Conservation (phyloP, 2,113 vertebrate genomes). For the Rhinolophus sinicus region DNA sequence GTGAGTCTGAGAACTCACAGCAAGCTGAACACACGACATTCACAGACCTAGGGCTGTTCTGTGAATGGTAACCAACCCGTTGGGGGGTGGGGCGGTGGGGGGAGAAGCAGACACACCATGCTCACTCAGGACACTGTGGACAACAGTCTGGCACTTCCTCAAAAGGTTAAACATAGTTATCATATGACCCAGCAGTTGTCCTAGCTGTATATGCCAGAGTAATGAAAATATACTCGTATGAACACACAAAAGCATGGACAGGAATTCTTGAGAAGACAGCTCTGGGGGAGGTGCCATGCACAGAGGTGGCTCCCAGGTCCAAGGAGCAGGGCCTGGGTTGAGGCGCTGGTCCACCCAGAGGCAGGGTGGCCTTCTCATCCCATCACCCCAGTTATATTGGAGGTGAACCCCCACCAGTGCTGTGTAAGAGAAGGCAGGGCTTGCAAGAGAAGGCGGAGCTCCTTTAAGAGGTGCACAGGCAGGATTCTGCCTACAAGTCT, state of each 20-base stretch:
- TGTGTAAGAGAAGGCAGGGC: not conserved
- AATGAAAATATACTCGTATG: not conserved
- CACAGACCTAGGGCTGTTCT: not conserved
- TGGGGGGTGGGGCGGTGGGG: too few relatives aligned
- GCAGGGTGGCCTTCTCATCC: not conserved
- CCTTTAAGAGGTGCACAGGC: not conserved
- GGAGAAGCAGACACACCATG: too few relatives aligned
- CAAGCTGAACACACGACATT: not conserved
- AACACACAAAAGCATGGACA: not conserved
- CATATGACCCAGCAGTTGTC: not conserved
- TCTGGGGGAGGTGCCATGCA: accelerated
- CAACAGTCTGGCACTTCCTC: not conserved
- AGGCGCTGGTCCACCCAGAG: not conserved
- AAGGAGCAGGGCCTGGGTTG: not conserved
- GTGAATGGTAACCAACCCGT: not conserved
- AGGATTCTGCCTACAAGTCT: not conserved
- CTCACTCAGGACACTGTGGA: too few relatives aligned
- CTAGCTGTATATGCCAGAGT: not conserved
- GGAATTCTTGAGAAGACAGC: not conserved
- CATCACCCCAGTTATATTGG: not conserved
- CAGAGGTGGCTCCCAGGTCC: not conserved
- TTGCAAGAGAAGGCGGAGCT: not conserved
- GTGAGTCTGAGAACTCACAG: not conserved
- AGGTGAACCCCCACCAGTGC: not conserved
- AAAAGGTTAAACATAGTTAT: not conserved